Evolutionary conservation across 2,113 vertebrate species (phyloP).

Genomic region (Sula dactylatra): DNA sequence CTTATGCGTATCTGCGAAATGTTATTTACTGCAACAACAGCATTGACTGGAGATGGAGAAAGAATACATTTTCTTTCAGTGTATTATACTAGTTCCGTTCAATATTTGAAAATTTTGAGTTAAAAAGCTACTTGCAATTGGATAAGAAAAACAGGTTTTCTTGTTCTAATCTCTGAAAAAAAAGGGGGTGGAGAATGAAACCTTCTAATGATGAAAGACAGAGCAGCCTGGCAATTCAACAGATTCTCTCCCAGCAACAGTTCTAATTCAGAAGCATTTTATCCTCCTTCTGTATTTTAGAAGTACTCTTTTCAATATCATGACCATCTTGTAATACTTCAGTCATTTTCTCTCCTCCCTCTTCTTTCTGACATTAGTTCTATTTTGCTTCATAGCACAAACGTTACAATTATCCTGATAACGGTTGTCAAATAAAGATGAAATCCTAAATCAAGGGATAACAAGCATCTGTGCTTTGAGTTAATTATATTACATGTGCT

Average conservation of each 20-base stretch:
- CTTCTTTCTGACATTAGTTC: background rate
- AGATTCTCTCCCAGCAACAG: background rate
- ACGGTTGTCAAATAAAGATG: background rate
- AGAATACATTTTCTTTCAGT: background rate
- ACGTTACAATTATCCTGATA: background rate
- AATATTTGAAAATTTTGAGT: background rate
- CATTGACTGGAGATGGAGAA: background rate
- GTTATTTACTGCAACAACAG: background rate
- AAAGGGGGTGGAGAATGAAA: background rate
- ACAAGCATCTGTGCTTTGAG: background rate
- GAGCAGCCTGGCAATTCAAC: background rate
- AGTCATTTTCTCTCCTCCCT: background rate
- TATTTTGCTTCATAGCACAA: background rate
- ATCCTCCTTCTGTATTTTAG: background rate
- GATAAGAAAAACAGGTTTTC: background rate
- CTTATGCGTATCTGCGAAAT: background rate
- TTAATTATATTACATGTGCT: background rate
- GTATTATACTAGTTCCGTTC: background rate
- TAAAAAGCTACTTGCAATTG: background rate
- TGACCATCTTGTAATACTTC: background rate
- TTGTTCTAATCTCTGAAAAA: background rate
- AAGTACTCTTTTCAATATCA: background rate
- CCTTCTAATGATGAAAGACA: background rate
- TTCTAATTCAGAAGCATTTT: background rate
- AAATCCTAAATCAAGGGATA: conserved; percentile 3